phyloP scores from a whole-genome alignment of 2,888 invertebrate genomes.

The Monopis laevigella region DNA sequence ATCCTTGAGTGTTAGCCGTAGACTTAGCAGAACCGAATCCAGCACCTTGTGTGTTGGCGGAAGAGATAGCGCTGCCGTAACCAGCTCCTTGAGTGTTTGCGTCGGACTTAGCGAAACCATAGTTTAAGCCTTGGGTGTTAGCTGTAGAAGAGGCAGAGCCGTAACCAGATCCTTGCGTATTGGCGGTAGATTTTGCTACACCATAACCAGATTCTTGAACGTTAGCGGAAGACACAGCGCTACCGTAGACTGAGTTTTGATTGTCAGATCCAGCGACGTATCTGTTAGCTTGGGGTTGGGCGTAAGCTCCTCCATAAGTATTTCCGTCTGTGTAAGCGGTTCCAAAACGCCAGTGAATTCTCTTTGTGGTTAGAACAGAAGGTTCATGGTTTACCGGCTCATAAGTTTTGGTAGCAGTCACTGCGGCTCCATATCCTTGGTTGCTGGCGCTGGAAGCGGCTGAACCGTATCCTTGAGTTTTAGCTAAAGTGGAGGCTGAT shows the following conservation, averaged over 20 bases:
- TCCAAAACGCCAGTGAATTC: constrained; percentile 46
- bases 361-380: constrained; percentile 29
- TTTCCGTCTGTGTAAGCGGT: constrained; percentile 9
- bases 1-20: constrained; percentile 30
- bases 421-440: constrained; percentile 21
- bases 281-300: constrained; percentile 17
- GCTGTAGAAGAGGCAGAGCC: constrained; percentile 13
- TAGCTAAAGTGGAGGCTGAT: constrained; percentile 30
- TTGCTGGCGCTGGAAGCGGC: constrained; percentile 24
- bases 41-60: constrained; percentile 25
- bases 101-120: constrained; percentile 34
- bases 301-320: constrained; percentile 8
- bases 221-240: constrained; percentile 28
- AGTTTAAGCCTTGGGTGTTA: constrained; percentile 14
- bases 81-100: constrained; percentile 32
- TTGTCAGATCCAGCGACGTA: constrained; percentile 20
- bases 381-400: constrained; percentile 31
- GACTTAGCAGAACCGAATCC: constrained; percentile 16
- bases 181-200: constrained; percentile 16
- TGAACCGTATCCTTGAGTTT: constrained; percentile 29
- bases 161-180: constrained; percentile 5
- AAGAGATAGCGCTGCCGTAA: constrained; percentile 26
- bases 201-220: constrained; percentile 25
- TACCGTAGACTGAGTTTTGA: constrained; percentile 18
- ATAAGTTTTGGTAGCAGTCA: constrained; percentile 26